Evolutionary conservation across 2,113 vertebrate genomes (phyloP), one percentile per base, ranked within the genome.

Genomic region (Hyla sarda): DNA sequence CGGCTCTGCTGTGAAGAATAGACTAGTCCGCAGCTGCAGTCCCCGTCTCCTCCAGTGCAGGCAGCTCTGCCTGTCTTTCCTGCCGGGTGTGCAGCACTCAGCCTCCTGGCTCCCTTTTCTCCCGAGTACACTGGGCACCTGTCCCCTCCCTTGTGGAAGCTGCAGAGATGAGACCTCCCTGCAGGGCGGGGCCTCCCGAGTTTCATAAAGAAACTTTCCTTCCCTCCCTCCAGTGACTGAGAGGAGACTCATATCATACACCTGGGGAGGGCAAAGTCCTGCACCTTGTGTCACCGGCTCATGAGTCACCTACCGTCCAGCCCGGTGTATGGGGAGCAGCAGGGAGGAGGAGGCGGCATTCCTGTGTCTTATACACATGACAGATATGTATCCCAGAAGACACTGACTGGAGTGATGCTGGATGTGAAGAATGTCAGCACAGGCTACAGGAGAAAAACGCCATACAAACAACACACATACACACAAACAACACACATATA

Each of bases 161-260:
- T 62, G 37, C 13, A 37, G 71, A 80, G 84, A 62, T 79, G 84
- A 34, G 60, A 65, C 60, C 25, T 50, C 5, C 23, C 37, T n/a
- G 73, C 10, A 1, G 48, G 84, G 73, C n/a, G 84, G 23, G 84
- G 28, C 60, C 21, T 56, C 10, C 0, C 32, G 0, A 21, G 45
- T 69, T 41, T 54, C 84, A 72, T 14, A 84, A 75, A 73, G 41
- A 83, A 23, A 84, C 32, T 58, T 60, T 84, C 56, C n/a, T 56
- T 30, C 21, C 25, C 82, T n/a, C 67, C 69, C 52, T 58, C 34
- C 37, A 30, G 13, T 82, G 62, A 67, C 56, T 82, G 19, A 3
- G 37, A 17, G 4, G 32, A 16, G 25, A 52, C 45, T 82, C 81
- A 52, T 82, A 21, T 50, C 7, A 30, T 37, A 3, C 13, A 34